Evolutionary conservation across 2,888 invertebrate genomes (phyloP).

Genomic region (Chironomus tentans): DNA sequence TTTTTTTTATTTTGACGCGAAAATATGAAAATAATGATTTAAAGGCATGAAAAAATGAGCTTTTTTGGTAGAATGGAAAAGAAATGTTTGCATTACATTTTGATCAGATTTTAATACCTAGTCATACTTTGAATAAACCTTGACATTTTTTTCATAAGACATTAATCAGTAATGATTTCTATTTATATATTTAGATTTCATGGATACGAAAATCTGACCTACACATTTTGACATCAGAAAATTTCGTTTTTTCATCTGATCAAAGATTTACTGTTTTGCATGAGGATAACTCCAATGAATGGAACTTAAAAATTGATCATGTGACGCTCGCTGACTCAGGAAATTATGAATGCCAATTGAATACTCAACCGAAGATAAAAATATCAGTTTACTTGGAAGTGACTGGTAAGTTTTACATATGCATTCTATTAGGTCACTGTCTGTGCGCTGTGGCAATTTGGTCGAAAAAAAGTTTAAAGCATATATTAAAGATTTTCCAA

Average conservation of each 20-base stretch:
- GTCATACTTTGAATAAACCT: too few species aligned
- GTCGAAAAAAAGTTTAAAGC: too few species aligned
- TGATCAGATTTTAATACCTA: too few species aligned
- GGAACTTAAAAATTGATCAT: conserved; percentile 75
- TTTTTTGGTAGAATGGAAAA: too few species aligned
- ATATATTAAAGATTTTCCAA: too few species aligned
- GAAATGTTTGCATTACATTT: too few species aligned
- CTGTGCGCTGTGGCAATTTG: too few species aligned
- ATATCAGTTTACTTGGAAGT: conserved; percentile 70
- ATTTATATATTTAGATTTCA: conserved; percentile 39
- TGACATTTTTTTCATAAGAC: too few species aligned
- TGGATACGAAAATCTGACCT: conserved; percentile 46
- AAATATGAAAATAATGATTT: too few species aligned
- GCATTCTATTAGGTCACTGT: too few species aligned
- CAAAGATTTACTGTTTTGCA: conserved; percentile 76
- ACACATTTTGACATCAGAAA: conserved; percentile 75
- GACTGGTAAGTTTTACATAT: conserved; percentile 57
- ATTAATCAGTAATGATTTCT: background rate
- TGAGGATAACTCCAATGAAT: conserved; percentile 74
- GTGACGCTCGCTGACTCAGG: conserved; percentile 77
- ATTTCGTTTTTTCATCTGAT: conserved; percentile 82
- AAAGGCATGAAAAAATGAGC: too few species aligned
- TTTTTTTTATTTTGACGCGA: background rate
- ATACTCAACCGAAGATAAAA: conserved; percentile 83
- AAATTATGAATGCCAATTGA: conserved; percentile 61